Percentiles rank a stretch among this genome's conserved stretches.
Evolutionary conservation across 2,113 vertebrate species (phyloP).

Genomic region (Chelonoidis abingdonii): DNA sequence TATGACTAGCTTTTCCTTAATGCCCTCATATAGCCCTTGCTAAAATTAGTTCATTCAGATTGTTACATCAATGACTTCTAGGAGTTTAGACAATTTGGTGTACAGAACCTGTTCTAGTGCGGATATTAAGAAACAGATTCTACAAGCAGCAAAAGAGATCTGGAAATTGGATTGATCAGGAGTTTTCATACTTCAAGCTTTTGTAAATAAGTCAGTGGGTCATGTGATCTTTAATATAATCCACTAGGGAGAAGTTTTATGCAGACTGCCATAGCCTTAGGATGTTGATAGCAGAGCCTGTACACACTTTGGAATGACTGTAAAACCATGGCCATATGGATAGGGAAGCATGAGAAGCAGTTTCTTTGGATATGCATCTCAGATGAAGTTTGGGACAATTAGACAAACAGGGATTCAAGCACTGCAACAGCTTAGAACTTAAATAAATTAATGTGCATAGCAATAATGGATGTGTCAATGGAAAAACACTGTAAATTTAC

Average conservation of each 20-base stretch:
- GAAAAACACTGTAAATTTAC: background rate
- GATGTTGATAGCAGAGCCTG: background rate
- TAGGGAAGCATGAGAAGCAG: background rate
- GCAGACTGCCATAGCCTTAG: background rate
- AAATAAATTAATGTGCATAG: background rate
- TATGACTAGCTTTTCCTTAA: slow-evolving; percentile 22
- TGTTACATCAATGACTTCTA: slow-evolving; percentile 8
- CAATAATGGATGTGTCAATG: background rate
- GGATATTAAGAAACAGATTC: background rate
- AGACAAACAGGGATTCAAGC: background rate
- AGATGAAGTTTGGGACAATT: background rate
- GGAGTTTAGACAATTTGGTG: background rate
- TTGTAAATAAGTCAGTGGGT: background rate
- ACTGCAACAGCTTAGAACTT: background rate
- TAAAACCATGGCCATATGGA: background rate
- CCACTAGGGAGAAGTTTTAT: background rate
- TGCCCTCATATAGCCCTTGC: background rate
- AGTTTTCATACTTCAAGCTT: background rate
- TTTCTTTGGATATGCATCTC: background rate
- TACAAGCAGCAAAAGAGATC: slow-evolving; percentile 22
- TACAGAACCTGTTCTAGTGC: background rate
- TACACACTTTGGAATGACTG: background rate
- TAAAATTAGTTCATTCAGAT: background rate
- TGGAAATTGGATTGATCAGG: background rate
- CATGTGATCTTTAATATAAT: slow-evolving; percentile 17